Evolutionary conservation across 2,113 vertebrate genomes (phyloP).

Genomic region (Carollia perspicillata): DNA sequence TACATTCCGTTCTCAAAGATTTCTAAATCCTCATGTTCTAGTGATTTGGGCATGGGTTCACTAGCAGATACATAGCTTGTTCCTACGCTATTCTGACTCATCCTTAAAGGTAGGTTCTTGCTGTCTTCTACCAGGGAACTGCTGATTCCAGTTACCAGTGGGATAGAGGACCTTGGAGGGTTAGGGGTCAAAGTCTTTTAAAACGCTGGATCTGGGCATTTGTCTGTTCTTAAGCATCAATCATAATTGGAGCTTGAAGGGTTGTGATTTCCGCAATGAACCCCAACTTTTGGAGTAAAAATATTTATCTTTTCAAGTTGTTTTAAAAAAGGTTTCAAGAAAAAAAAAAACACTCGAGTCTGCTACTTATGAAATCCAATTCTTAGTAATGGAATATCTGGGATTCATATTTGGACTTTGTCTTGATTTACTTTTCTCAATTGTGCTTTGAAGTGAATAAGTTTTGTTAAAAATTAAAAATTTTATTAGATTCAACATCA

Average conservation of each 20-base stretch:
- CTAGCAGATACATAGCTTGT: not conserved
- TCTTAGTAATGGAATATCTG: not conserved
- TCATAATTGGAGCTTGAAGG: not conserved
- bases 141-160: not conserved
- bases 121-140: not conserved
- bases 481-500: not conserved
- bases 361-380: not conserved
- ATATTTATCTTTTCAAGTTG: not conserved
- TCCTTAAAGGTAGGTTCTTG: not conserved
- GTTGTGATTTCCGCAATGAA: constrained; percentile 23
- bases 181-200: not conserved
- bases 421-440: not conserved
- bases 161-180: not conserved
- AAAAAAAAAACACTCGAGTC: not conserved
- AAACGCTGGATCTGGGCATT: not conserved
- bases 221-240: not conserved
- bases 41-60: not conserved
- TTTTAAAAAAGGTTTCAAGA: not conserved
- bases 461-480: constrained; percentile 22
- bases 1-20: constrained; percentile 26
- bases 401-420: constrained; percentile 27
- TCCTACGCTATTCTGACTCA: not conserved
- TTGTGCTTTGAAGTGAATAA: constrained; percentile 21
- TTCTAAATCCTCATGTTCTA: not conserved
- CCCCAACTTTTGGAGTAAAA: constrained; percentile 9